phyloP scores from a whole-genome alignment of 2,113 vertebrate species.

The Pycnonotus jocosus region DNA sequence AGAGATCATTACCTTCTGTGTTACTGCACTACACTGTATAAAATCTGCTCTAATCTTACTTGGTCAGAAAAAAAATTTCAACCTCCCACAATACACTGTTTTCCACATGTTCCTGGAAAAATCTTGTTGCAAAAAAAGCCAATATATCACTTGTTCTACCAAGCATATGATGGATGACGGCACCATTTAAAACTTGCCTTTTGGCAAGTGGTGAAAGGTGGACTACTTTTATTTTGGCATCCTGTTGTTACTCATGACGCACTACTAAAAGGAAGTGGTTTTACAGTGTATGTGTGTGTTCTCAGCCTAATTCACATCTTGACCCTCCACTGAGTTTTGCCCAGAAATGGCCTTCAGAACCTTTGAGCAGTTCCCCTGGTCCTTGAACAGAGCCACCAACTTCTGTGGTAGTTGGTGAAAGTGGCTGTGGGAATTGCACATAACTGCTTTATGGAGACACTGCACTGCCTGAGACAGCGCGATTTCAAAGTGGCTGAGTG shows the following conservation, averaged over 20 bases:
- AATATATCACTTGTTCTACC: neutral
- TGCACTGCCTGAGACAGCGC: neutral
- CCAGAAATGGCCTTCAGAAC: neutral
- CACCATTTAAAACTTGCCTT: neutral
- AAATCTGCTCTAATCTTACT: neutral
- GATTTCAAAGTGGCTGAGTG: neutral
- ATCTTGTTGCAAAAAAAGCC: neutral
- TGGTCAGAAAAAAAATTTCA: neutral
- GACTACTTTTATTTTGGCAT: neutral
- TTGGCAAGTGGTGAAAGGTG: neutral
- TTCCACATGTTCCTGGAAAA: neutral
- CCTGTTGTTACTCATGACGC: neutral
- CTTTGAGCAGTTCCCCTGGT: neutral
- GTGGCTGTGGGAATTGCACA: neutral
- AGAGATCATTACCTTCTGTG: neutral
- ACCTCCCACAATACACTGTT: neutral
- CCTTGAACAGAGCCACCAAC: neutral
- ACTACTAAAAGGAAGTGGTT: slow-evolving; percentile 1
- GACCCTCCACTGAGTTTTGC: neutral
- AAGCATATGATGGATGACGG: neutral
- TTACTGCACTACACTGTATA: neutral
- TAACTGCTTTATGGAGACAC: neutral
- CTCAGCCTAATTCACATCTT: neutral
- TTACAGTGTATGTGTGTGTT: neutral
- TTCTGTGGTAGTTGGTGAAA: neutral